phyloP scores from a whole-genome alignment of 2,888 invertebrate species.

The Cryptosula pallasiana region DNA sequence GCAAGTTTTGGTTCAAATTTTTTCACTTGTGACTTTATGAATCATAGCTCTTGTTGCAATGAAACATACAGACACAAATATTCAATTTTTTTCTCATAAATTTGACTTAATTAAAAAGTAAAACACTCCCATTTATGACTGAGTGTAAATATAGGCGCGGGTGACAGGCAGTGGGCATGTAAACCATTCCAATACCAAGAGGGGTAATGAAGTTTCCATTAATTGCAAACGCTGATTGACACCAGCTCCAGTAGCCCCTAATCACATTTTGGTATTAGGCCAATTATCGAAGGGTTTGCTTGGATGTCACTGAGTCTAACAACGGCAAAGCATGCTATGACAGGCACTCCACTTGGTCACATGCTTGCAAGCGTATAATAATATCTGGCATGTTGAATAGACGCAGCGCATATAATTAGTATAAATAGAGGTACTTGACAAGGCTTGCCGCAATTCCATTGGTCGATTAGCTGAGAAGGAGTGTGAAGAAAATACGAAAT shows the following conservation, averaged over 20 bases:
- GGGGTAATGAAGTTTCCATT: slow-evolving; percentile 5
- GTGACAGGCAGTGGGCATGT: not conserved
- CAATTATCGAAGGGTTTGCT: slow-evolving; percentile 1
- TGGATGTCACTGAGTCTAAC: not conserved
- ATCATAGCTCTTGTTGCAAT: too few species aligned
- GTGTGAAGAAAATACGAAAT: not conserved
- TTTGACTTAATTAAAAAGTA: too few species aligned
- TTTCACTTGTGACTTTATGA: too few species aligned
- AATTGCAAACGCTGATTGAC: not conserved
- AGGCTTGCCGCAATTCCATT: not conserved
- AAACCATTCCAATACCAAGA: not conserved
- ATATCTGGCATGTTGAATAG: not conserved
- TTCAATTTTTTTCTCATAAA: too few species aligned
- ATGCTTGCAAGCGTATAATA: not conserved
- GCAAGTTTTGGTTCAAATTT: too few species aligned
- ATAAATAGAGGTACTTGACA: slow-evolving; percentile 6
- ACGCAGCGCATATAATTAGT: not conserved
- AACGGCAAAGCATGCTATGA: not conserved
- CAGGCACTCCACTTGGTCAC: not conserved
- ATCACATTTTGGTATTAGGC: slow-evolving; percentile 12
- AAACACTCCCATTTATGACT: too few species aligned
- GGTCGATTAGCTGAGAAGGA: not conserved
- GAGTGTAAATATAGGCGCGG: too few species aligned
- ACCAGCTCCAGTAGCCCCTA: not conserved
- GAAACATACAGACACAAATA: too few species aligned